phyloP scores from a whole-genome alignment of 2,113 vertebrate genomes.

The Carollia perspicillata region DNA sequence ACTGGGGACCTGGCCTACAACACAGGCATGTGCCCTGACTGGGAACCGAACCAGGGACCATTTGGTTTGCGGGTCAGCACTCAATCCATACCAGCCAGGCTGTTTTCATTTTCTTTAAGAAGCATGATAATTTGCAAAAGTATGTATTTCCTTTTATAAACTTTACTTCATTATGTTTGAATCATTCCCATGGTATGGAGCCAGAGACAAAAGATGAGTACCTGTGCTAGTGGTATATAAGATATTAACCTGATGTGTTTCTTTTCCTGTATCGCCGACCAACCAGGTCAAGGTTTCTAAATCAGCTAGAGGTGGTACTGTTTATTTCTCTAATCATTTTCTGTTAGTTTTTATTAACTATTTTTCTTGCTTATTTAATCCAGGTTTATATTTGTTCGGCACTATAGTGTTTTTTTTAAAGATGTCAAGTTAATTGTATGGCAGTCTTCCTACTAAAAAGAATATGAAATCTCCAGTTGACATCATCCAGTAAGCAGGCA shows the following conservation, averaged over 20 bases:
- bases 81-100: neutral
- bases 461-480: neutral
- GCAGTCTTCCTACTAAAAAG: neutral
- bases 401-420: neutral
- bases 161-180: neutral
- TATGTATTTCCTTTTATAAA: neutral
- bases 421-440: neutral
- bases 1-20: too few species aligned
- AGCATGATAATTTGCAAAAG: neutral
- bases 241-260: neutral
- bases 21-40: too few species aligned
- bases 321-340: neutral
- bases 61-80: too few species aligned
- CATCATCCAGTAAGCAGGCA: neutral
- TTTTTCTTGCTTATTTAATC: neutral
- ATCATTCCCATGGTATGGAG: neutral
- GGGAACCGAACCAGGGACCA: too few species aligned
- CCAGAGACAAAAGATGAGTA: neutral
- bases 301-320: neutral
- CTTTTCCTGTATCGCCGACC: neutral
- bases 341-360: neutral
- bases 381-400: neutral
- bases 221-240: accelerated
- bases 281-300: neutral
- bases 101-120: neutral